Evolutionary conservation across 1,140 invertebrate genomes (phyloP), one percentile per base, ranked within the genome.

Genomic region (Venturia canescens): DNA sequence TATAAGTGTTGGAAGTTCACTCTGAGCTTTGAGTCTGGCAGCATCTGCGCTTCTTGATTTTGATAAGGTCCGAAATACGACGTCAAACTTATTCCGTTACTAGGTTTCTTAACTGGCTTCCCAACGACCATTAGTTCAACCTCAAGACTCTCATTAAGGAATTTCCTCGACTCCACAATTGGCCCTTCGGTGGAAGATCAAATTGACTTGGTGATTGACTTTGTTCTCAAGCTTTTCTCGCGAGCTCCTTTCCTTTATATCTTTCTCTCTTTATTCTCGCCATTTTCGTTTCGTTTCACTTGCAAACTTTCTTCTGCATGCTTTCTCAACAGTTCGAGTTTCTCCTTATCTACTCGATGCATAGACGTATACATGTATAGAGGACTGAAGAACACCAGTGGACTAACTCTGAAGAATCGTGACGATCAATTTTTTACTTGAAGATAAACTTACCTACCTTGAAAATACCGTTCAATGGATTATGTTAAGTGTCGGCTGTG

Each of bases 181-280:
- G 74, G 74, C 53, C 23, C 53, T 76, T 76, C 53, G 50, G 74
- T 63, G 29, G 53, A 63, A 76, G 74, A 76, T 76, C 50, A 76
- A 76, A 76, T 76, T 76, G 74, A 76, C 50, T 76, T 76, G 74
- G 50, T 29, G 74, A 76, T 76, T 63, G 74, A 76, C 74, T 76
- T 76, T 76, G 74, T 76, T 76, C 74, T 60, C 29, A 44, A 60
- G 53, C 26, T 38, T 57, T 26, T 15, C 44, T 7, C 18, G 4
- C 38, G 16, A 13, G 4, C 29, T 34, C 38, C 23, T 44, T 53
- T 15, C 26, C 48, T 29, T 26, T 50, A 48, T 23, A 13, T 48
- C 44, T 29, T 31, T 29, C 7, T 74, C 21, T 7, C 6, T 48
- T 7, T 26, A 34, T 23, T 26, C 48, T 11, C 16, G 5, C 13